Evolutionary conservation across 2,113 vertebrate genomes (phyloP).

Genomic region (Rhinolophus ferrumequinum): DNA sequence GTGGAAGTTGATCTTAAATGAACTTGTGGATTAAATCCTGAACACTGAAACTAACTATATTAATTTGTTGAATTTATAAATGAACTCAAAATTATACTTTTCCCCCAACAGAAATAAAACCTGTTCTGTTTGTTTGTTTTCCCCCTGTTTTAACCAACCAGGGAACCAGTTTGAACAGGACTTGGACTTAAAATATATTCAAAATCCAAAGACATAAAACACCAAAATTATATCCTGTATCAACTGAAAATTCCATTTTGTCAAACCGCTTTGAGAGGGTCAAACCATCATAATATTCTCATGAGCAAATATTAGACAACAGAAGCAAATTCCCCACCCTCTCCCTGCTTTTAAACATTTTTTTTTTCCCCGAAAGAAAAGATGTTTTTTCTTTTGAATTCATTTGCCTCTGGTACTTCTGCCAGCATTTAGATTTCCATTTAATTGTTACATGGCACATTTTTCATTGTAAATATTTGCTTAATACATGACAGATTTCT

Average conservation of each 20-base stretch:
- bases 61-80: slow-evolving; percentile 51
- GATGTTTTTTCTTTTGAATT: slow-evolving; percentile 57
- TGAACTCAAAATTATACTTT: background rate
- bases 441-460: background rate
- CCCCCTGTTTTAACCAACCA: background rate
- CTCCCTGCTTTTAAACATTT: background rate
- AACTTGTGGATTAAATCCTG: background rate
- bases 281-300: background rate
- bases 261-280: background rate
- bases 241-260: slow-evolving; percentile 37
- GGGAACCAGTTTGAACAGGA: background rate
- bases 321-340: background rate
- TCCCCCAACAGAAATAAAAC: slow-evolving; percentile 10
- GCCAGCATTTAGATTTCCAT: slow-evolving; percentile 34
- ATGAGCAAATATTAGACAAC: background rate
- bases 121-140: background rate
- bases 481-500: slow-evolving; percentile 45
- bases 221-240: background rate
- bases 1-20: slow-evolving; percentile 17
- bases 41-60: slow-evolving; percentile 19
- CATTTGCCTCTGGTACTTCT: background rate
- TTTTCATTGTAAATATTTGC: slow-evolving; percentile 59
- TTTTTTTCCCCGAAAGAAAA: background rate
- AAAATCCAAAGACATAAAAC: slow-evolving; percentile 20
- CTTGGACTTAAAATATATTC: slow-evolving; percentile 23